Conservation (phyloP, 2,797 vertebrate genomes). For the Notamacropus eugenii region DNA sequence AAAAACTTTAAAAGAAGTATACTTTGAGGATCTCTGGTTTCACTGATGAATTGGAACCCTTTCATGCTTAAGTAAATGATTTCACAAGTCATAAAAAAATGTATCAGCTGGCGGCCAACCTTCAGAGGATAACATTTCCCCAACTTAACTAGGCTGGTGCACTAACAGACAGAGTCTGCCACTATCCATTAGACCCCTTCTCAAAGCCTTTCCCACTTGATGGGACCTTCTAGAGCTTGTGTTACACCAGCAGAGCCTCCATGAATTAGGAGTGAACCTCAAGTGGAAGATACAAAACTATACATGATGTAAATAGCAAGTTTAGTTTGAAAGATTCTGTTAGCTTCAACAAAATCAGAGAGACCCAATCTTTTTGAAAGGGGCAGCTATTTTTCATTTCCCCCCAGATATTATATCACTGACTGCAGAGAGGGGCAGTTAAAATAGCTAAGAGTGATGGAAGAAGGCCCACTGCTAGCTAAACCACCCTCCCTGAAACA, state of each 20-base stretch:
- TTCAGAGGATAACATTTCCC: background rate
- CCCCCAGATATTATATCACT: constrained; percentile 47
- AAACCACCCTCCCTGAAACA: background rate
- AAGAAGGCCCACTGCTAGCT: background rate
- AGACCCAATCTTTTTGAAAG: constrained; percentile 26
- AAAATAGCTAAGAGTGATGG: background rate
- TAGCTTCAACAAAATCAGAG: constrained; percentile 4
- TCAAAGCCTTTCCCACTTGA: background rate
- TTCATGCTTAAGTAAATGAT: background rate
- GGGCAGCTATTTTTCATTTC: constrained; percentile 41
- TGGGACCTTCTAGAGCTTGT: background rate
- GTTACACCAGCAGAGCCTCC: background rate
- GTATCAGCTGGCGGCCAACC: background rate
- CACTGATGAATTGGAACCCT: background rate
- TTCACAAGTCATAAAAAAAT: background rate
- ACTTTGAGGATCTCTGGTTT: background rate
- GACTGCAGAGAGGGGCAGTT: constrained; percentile 1
- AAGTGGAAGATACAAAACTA: background rate
- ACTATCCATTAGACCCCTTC: background rate
- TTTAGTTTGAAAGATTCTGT: constrained; percentile 53
- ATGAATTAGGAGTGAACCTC: background rate
- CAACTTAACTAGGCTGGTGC: background rate
- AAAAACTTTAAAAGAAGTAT: background rate
- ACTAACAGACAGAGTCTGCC: background rate
- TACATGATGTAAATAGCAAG: constrained; percentile 19